Percentiles rank a stretch among this genome's conserved stretches.
Evolutionary conservation across 2,113 vertebrate genomes (phyloP).

Genomic region (Phoenicopterus ruber): DNA sequence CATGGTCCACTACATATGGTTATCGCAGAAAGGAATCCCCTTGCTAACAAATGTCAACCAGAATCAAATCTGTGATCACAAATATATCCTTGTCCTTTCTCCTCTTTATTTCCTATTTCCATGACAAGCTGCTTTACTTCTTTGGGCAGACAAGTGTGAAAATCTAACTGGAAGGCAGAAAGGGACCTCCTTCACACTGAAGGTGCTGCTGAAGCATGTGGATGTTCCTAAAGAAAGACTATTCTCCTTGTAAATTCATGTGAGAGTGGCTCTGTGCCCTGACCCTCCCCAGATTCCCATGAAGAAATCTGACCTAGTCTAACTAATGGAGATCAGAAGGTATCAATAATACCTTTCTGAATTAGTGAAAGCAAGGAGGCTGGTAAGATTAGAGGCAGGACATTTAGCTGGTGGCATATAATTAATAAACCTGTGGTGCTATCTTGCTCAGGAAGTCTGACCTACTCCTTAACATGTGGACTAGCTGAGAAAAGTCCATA

Average conservation of each 20-base stretch:
- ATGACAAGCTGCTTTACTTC: neutral
- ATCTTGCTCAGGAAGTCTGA: neutral
- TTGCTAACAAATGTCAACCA: neutral
- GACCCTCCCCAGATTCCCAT: neutral
- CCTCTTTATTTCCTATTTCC: neutral
- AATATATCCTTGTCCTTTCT: neutral
- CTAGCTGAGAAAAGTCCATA: neutral
- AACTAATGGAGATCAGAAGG: neutral
- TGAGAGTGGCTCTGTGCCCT: neutral
- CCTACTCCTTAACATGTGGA: neutral
- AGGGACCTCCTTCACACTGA: neutral
- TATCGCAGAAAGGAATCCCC: neutral
- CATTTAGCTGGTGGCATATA: neutral
- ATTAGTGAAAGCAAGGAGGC: neutral
- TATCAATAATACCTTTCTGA: neutral
- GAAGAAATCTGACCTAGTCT: neutral
- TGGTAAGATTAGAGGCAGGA: neutral
- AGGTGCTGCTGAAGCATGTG: neutral
- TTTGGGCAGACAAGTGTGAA: neutral
- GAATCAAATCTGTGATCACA: neutral
- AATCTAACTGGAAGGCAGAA: neutral
- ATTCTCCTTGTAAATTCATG: neutral
- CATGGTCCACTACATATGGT: neutral
- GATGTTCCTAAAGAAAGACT: neutral
- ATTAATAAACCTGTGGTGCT: neutral